Percentiles rank a stretch among this genome's conserved stretches.
These are phyloP conservation scores for Micropoecilia bifurca DNA, from an alignment of 2,797 vertebrate species.

Conservation along the genomic window DNA sequence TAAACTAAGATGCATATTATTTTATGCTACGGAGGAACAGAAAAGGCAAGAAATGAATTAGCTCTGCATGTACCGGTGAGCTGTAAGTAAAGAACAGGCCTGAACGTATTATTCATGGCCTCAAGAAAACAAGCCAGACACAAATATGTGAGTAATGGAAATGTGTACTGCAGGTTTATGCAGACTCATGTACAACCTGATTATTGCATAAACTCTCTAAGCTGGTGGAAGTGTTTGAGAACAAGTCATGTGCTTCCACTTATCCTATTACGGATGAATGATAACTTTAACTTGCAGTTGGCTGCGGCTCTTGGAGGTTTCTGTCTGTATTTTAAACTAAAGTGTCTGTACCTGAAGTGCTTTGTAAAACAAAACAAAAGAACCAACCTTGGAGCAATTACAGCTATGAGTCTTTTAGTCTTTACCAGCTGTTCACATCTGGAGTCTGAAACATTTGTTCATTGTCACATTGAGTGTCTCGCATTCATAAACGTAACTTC, in stretches of 20 bases:
- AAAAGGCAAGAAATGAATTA: not conserved
- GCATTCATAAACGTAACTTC: not conserved
- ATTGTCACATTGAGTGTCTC: not conserved
- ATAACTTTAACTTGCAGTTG: not conserved
- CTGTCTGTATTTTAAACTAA: not conserved
- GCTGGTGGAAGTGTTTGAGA: not conserved
- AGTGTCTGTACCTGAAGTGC: not conserved
- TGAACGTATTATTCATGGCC: slow-evolving; percentile 37
- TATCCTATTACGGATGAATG: not conserved
- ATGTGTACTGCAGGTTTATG: slow-evolving; percentile 13
- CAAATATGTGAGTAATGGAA: slow-evolving; percentile 22
- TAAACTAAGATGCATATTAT: not conserved
- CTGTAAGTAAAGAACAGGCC: slow-evolving; percentile 28
- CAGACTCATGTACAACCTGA: not conserved
- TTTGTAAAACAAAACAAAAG: not conserved
- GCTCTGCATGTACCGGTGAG: not conserved
- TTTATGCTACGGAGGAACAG: not conserved
- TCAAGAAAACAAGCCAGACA: slow-evolving; percentile 18
- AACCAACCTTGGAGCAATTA: not conserved
- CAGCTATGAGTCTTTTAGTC: not conserved
- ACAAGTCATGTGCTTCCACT: not conserved
- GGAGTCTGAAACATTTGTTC: not conserved
- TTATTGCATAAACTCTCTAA: not conserved
- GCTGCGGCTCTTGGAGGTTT: not conserved
- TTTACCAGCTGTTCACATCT: not conserved